A percentile compares a stretch with the other conserved stretches of the same genome.
Evolutionary conservation across 2,797 vertebrate species (phyloP).

Genomic region (Cyprinodon diabolis): DNA sequence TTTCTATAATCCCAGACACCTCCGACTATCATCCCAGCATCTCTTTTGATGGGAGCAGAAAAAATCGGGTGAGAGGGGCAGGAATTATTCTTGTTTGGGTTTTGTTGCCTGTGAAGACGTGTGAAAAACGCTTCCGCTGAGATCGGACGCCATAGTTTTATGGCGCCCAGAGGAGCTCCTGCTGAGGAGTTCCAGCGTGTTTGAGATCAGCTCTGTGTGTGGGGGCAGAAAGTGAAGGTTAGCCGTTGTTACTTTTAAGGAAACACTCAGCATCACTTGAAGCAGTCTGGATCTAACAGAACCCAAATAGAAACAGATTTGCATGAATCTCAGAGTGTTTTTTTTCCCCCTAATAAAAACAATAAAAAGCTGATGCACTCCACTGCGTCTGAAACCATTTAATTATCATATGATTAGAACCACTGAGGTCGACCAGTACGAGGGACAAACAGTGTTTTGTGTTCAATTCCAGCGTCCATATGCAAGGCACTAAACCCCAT

Average conservation of each 20-base stretch:
- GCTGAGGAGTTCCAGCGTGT: constrained; percentile 3
- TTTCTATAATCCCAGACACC: constrained; percentile 51
- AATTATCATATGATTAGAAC: background rate
- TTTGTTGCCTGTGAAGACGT: constrained; percentile 6
- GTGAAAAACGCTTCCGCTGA: constrained; percentile 22
- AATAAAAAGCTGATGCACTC: background rate
- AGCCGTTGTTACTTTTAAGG: background rate
- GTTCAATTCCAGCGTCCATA: too few relatives aligned
- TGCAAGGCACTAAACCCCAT: too few relatives aligned
- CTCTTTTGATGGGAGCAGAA: constrained; percentile 19
- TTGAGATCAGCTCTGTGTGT: constrained; percentile 8
- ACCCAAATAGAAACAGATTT: background rate
- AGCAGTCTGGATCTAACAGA: background rate
- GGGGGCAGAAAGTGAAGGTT: background rate
- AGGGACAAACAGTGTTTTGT: background rate
- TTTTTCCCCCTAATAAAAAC: background rate
- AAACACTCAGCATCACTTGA: background rate
- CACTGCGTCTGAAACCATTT: background rate
- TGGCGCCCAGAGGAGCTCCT: background rate
- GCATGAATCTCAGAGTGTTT: background rate
- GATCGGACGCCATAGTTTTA: constrained; percentile 13
- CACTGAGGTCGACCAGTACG: background rate
- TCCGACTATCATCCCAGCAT: constrained; percentile 26
- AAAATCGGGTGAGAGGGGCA: constrained; percentile 15
- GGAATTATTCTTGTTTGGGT: constrained; percentile 16